Conservation (phyloP, 2,888 invertebrate genomes). For the Alsophila aescularia region DNA sequence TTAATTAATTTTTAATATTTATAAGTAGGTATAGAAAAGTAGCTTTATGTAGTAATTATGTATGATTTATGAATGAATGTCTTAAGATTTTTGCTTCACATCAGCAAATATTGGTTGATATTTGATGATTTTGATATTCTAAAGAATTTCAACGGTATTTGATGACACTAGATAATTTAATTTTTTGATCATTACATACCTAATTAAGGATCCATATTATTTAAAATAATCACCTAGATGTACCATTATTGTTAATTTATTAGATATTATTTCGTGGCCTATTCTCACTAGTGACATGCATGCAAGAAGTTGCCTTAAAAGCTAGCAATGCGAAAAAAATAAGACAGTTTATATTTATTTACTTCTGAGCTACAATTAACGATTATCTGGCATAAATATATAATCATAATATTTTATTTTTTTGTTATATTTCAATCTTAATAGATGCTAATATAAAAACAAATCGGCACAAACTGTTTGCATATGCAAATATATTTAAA, state of each 20-base stretch:
- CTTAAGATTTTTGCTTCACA: slow-evolving; percentile 53
- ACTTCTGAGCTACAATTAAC: not conserved
- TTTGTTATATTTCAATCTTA: too few relatives aligned
- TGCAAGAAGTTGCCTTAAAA: slow-evolving; percentile 43
- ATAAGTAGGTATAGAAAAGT: slow-evolving; percentile 26
- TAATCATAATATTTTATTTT: not conserved
- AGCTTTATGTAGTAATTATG: slow-evolving; percentile 53
- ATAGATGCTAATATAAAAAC: too few relatives aligned
- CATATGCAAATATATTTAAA: not conserved
- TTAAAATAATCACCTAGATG: not conserved
- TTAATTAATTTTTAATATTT: not conserved
- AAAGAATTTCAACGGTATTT: not conserved
- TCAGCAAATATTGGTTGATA: slow-evolving; percentile 60
- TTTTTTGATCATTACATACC: not conserved
- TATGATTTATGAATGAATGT: slow-evolving; percentile 45
- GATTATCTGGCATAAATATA: not conserved
- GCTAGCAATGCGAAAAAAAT: not conserved
- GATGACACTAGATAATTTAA: not conserved
- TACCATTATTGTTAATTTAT: not conserved
- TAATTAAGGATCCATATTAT: not conserved
- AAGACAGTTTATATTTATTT: not conserved
- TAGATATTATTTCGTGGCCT: slow-evolving; percentile 5
- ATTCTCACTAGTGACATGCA: slow-evolving; percentile 56
- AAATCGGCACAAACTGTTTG: too few relatives aligned
- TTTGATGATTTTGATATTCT: not conserved